Base-by-base conservation (phyloP, 2,797 vertebrate genomes). In the Bryconaethiops microstoma region DNA sequence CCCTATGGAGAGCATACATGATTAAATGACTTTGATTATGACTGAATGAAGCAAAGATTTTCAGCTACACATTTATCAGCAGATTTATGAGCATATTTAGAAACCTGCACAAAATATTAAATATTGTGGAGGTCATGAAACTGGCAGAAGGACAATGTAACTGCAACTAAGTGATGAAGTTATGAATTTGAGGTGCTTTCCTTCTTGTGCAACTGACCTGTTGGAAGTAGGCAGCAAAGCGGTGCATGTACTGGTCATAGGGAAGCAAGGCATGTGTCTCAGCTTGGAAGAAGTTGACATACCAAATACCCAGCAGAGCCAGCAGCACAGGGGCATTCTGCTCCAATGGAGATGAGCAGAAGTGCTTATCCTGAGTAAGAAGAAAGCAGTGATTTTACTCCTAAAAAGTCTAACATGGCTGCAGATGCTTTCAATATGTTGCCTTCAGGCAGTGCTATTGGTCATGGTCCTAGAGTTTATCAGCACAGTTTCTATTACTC, bases 231-330 rank as follows among this genome's bases (percentile, higher is more conserved):
- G 97, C 98, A 0, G 97, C 95, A 45, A 99, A 99, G 82, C 97
- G 97, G 86, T 98, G 97, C 95, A 99, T 95, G 91, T 99, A 99
- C 90, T 99, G 98, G 90, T 99, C 98, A 0, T 99, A 99, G 78
- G 98, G 97, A 86, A 99, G 92, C 88, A 99, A 89, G 10, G 96
- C 95, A 0, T 99, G 98, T 0, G 97, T 98, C 90, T 99, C 98
- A 7, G 96, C 95, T 0, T 95, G 94, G 2, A 96, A 99, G 93
- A 95, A 97, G 93, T 99, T 97, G 90, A 96, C 95, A 82, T 99
- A 99, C 98, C 98, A 99, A 89, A 99, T 52, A 0, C 98, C 98
- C 74, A 99, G 92, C 88, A 99, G 90, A 10, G 97, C 97, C 89
- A 99, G 90, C 80, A 99, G 81, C 4, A 98, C 93, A 0, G 97